These are phyloP conservation scores for Monomorium pharaonis DNA, from an alignment of 1,140 invertebrate genomes.

Conservation along the genomic window DNA sequence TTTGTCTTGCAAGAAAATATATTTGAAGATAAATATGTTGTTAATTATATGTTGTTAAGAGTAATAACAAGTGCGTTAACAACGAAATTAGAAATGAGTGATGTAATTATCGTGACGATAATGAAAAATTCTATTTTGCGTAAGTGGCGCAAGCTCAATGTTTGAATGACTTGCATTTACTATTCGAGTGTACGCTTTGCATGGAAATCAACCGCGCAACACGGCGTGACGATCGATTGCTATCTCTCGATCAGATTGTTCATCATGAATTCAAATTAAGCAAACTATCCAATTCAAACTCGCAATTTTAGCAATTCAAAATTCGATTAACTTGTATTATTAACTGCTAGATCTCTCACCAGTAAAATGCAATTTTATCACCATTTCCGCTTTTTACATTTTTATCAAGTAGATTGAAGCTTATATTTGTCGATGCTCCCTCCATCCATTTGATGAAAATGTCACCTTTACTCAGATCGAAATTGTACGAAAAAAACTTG, in stretches of 20 bases:
- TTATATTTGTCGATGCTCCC: conserved; percentile 97
- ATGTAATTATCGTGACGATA: background rate
- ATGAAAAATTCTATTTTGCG: background rate
- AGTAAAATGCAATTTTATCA: conserved; percentile 97
- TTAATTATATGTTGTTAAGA: too few species aligned
- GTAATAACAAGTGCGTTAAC: too few species aligned
- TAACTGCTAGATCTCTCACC: conserved; percentile 88
- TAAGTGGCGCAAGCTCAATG: background rate
- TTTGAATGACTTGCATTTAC: conserved; percentile 75
- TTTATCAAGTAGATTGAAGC: conserved; percentile 97
- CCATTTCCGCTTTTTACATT: conserved; percentile 94
- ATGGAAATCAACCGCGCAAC: conserved; percentile 45
- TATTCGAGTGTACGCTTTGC: conserved; percentile 68
- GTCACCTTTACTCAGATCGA: conserved; percentile 94
- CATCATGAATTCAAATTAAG: background rate
- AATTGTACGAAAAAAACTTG: conserved; percentile 96
- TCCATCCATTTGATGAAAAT: conserved; percentile 98
- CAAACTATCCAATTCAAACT: background rate
- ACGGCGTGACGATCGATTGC: background rate
- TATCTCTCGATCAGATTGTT: background rate
- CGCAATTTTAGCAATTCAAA: background rate
- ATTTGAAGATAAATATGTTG: too few species aligned
- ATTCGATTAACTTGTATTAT: background rate
- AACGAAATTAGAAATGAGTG: background rate
- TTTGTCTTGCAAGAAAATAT: background rate